A percentile compares a stretch with the other conserved stretches of the same genome.
Conservation (phyloP, 2,888 invertebrate species). For the Stratiomys singularior region DNA sequence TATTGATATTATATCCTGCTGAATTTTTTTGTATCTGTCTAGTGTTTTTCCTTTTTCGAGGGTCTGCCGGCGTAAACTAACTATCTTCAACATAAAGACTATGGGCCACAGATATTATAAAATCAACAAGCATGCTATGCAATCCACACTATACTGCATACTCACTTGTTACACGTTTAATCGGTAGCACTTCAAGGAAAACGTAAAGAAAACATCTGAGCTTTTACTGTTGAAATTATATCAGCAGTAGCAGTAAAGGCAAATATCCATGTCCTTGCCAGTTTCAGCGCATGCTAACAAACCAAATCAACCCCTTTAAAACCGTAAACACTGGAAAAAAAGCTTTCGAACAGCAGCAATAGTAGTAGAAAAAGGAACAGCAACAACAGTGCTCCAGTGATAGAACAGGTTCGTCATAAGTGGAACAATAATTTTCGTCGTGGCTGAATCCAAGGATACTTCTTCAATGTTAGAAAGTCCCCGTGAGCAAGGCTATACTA, state of each 20-base stretch:
- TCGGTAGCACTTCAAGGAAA: background rate
- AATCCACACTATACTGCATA: background rate
- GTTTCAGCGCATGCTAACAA: background rate
- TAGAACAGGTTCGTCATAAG: background rate
- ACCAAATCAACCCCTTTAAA: background rate
- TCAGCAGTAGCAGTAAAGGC: background rate
- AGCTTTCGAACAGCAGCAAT: background rate
- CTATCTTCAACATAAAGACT: no score
- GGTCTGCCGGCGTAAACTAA: no score
- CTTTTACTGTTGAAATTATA: background rate
- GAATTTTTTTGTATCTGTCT: no score
- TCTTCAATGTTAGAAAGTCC: background rate
- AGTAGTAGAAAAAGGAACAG: background rate
- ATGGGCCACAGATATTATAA: background rate
- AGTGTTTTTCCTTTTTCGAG: no score
- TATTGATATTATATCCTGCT: no score
- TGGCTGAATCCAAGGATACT: background rate
- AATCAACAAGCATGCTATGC: background rate
- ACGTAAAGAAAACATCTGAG: background rate
- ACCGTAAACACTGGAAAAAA: background rate
- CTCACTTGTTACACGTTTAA: slow-evolving; percentile 19
- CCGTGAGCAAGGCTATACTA: background rate
- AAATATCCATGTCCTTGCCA: background rate
- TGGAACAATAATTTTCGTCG: background rate
- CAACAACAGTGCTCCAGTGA: background rate